These are phyloP conservation scores for Aphelenchoides besseyi DNA, from an alignment of 1,140 invertebrate species.

Conservation along the genomic window DNA sequence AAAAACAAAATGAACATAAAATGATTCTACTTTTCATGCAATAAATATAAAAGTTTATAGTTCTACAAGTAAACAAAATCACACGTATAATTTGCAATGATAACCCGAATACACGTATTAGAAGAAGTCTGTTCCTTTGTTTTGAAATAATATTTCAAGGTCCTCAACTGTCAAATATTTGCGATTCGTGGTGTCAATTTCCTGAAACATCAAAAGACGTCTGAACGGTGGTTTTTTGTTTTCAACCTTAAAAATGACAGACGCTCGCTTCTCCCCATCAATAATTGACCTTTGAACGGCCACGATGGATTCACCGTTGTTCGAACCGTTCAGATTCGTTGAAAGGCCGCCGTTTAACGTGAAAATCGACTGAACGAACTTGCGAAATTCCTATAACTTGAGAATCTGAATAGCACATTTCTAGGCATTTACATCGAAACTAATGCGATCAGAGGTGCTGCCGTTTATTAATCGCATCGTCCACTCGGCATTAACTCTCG, in stretches of 20 bases:
- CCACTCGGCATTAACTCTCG: conserved; percentile 52
- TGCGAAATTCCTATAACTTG: conserved; percentile 45
- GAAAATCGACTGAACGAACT: conserved; percentile 49
- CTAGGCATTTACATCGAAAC: conserved; percentile 31
- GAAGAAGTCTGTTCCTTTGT: background rate
- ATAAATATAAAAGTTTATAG: background rate
- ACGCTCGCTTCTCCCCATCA: background rate
- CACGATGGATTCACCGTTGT: background rate
- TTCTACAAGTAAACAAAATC: background rate
- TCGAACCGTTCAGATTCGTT: background rate
- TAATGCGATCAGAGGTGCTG: conserved; percentile 30
- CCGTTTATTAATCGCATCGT: conserved; percentile 53
- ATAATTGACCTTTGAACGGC: background rate
- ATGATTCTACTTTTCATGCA: background rate
- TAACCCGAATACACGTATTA: too few species aligned
- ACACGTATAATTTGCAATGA: background rate
- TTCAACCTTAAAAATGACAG: background rate
- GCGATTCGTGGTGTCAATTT: conserved; percentile 23
- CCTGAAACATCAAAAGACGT: conserved; percentile 20
- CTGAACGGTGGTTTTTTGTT: background rate
- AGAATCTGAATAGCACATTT: too few species aligned
- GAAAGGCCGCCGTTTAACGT: conserved; percentile 38
- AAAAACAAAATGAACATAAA: conserved; percentile 2
- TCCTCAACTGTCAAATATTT: conserved; percentile 30
- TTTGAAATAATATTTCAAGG: conserved; percentile 29